Base-by-base conservation (phyloP, 2,797 vertebrate species). In the Mycteria americana region DNA sequence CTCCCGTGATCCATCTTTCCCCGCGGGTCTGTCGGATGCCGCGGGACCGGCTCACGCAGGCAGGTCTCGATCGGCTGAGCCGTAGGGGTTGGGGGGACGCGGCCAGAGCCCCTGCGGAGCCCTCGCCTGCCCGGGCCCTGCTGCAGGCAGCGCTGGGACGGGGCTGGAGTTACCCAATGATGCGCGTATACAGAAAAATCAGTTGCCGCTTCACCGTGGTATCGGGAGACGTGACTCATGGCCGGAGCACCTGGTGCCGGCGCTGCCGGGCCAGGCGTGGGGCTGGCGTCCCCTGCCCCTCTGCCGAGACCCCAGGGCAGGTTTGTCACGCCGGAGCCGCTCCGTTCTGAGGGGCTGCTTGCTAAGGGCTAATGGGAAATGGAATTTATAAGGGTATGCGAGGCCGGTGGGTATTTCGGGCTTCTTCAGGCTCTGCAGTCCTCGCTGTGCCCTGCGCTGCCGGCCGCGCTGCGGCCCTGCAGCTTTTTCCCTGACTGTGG, bases 31-130 rank as follows among this genome's bases (percentile, higher is more conserved):
- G 59, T 23, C 39, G 7, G 15, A 9, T 12, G 33, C 57, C 22
- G 8, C 2, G 3, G 39, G 22, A 43, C 8, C 6, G 2, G 2
- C 37, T n/a, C 46, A 9, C 21, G 4, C 27, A 5, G 41, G 14
- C 4, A 1, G 22, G 23, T 60, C 45, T 51, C 65, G 7, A 1
- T 23, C 28, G 46, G 46, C 16, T 69, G 43, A 59, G 35, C 64
- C 39, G 18, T n/a, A 27, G 54, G 54, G 31, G 39, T 18, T 17
- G 15, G 41, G 15, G 62, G 35, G 10, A 11, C 5, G 30, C 35
- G 22, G 41, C 13, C 39, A 9, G 24, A 11, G 70, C 39, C 39
- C 39, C 39, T 33, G 13, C 24, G 11, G 53, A 73, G 70, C 39
- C 39, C 69, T 4, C 33, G 17, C 39, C 51, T 27, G 39, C 70